Evolutionary conservation across 2,888 invertebrate genomes (phyloP).

Genomic region (Lamproptera curius): DNA sequence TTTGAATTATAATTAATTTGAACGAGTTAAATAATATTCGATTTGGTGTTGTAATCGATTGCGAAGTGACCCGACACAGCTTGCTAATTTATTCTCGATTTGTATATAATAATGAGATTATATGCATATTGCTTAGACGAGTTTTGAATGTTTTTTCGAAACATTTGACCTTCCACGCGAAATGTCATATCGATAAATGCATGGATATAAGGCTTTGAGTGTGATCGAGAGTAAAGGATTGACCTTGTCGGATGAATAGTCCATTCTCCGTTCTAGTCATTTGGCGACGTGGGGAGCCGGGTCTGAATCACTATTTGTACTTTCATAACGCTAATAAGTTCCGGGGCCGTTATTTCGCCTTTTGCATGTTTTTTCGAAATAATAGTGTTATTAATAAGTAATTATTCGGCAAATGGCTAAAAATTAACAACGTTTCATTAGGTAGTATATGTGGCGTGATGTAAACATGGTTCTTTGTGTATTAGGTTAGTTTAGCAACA

Average conservation of each 20-base stretch:
- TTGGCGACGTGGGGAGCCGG: background rate
- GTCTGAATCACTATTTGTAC: conserved; percentile 6
- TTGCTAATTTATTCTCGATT: no score
- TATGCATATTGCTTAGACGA: background rate
- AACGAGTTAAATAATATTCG: background rate
- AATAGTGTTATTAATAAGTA: no score
- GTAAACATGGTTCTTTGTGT: no score
- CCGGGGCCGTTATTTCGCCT: conserved; percentile 4
- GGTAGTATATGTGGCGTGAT: no score
- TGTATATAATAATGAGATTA: no score
- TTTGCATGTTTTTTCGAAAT: no score
- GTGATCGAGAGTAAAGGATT: conserved; percentile 9
- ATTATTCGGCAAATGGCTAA: no score
- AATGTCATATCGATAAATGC: conserved; percentile 1
- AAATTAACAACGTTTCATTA: no score
- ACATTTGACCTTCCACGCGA: conserved; percentile 11
- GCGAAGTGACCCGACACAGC: no score
- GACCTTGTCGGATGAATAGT: conserved; percentile 15
- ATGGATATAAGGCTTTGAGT: conserved; percentile 15
- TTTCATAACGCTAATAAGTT: conserved; percentile 7
- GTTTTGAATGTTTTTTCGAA: background rate
- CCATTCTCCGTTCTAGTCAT: conserved; percentile 14
- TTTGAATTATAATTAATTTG: conserved; percentile 9
- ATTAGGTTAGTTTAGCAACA: no score
- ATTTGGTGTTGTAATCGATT: conserved; percentile 1